Evolutionary conservation across 1,140 invertebrate genomes (phyloP), one percentile per base, ranked within the genome.

Genomic region (Drosophila setifemur): DNA sequence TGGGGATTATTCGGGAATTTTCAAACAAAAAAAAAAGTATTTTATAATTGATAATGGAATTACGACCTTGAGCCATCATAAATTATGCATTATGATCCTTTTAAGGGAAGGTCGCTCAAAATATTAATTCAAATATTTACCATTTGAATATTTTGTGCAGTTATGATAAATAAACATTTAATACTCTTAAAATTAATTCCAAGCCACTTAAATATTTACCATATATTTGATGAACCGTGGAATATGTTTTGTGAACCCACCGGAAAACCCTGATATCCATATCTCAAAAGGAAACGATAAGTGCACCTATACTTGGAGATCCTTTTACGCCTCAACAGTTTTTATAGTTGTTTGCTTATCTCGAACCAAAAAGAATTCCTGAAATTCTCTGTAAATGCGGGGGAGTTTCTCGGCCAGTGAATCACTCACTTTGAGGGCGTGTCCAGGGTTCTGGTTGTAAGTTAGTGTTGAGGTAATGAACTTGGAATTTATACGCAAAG

Each of bases 241-340:
- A n/a, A n/a, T n/a, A n/a, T n/a, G n/a, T n/a, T 43, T 18, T 8
- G 25, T 11, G n/a, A 6, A 25, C n/a, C 35, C 25, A 28, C 49
- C 42, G 40, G 57, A 29, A 70, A 70, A 67, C 79, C 47, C 55
- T 68, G 25, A 11, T 18, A 21, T 2, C 1, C 16, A 37, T 70
- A 70, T 83, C 73, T 70, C 0, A 0, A 73, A 64, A 73, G 68
- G 78, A 82, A 85, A 63, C 54, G 55, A 21, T 42, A 68, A 74
- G 67, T 64, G 37, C 66, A 43, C 37, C 54, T 55, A 61, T 9
- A 6, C 8, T 11, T 12, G 45, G 12, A 37, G 81, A 87, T 86
- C 81, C 81, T 86, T 86, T 66, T 76, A 86, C 72, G 81, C 81
- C 48, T 87, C 54, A 87, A 58, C 72, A 73, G 72, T 81, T 86